Base-by-base conservation (phyloP, 1,140 invertebrate species). In the Elymnias hypermnestra region DNA sequence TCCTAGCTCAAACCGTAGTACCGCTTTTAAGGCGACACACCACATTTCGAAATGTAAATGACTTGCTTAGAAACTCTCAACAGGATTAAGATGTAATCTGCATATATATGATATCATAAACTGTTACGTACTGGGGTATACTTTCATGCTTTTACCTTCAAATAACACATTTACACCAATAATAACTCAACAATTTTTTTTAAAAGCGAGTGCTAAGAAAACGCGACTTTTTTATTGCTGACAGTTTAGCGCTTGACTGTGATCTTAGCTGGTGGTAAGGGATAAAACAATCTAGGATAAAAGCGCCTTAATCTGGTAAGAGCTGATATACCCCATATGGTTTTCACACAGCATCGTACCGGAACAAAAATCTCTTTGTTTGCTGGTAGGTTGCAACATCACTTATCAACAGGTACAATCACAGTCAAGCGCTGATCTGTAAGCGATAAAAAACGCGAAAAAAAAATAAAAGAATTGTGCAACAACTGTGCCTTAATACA, bases 21-120 rank as follows among this genome's bases (percentile, higher is more conserved):
- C 57, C 42, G 60, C 56, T 57, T 81, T 47, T 72, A 76, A 74
- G 70, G 68, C 56, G 60, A 55, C 57, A 64, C 59, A 53, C 58
- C 49, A 46, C 57, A 49, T 58, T 67, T 70, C 63, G 68, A 71
- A 76, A 75, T 79, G 71, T 62, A 75, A 79, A 72, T 67, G 51
- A 56, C 71, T 71, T 63, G 65, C 71, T 76, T 74, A 71, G 66
- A 67, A 69, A 67, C 61, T 64, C 64, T 59, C 60, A 53, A 57
- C 48, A 49, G 66, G 63, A 78, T 73, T 76, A 75, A 70, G 61
- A 52, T 57, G 55, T 68, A 63, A 75, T 72, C 64, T 78, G 65
- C 70, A 72, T 72, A 71, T 64, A 65, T 60, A 73, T 65, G 65
- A 56, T 63, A 60, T 66, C 48, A 37, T 54, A 58, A 48, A 48